Percentiles rank a stretch among this genome's conserved stretches.
Conservation (phyloP, 2,797 vertebrate species). For the Leucoraja ocellata region DNA sequence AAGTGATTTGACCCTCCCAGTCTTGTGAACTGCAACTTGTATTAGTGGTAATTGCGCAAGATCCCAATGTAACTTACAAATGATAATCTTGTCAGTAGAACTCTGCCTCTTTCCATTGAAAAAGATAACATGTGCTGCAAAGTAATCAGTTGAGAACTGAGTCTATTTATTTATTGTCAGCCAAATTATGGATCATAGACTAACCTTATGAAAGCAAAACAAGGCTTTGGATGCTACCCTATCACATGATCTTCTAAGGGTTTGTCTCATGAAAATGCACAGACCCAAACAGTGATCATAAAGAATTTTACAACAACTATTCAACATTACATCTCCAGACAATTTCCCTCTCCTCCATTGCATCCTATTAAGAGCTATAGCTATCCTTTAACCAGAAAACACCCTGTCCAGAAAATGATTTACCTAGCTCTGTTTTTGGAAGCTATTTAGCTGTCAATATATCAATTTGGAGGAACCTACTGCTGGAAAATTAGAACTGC, state of each 20-base stretch:
- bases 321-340: too few relatives aligned
- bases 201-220: neutral
- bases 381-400: neutral
- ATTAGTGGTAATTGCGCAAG: neutral
- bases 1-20: neutral
- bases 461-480: neutral
- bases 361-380: too few relatives aligned
- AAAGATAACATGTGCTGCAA: neutral
- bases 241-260: too few relatives aligned
- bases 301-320: too few relatives aligned
- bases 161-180: neutral
- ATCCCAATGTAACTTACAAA: neutral
- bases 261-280: too few relatives aligned
- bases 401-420: neutral
- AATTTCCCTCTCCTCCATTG: too few relatives aligned
- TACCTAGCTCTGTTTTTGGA: neutral
- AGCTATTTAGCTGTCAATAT: neutral
- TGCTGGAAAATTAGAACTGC: neutral
- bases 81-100: neutral
- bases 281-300: too few relatives aligned
- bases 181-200: neutral
- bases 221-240: too few relatives aligned
- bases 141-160: neutral
- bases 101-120: neutral
- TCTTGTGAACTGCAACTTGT: neutral